phyloP scores from a whole-genome alignment of 2,797 vertebrate genomes.

The Lophotriccus pileatus region DNA sequence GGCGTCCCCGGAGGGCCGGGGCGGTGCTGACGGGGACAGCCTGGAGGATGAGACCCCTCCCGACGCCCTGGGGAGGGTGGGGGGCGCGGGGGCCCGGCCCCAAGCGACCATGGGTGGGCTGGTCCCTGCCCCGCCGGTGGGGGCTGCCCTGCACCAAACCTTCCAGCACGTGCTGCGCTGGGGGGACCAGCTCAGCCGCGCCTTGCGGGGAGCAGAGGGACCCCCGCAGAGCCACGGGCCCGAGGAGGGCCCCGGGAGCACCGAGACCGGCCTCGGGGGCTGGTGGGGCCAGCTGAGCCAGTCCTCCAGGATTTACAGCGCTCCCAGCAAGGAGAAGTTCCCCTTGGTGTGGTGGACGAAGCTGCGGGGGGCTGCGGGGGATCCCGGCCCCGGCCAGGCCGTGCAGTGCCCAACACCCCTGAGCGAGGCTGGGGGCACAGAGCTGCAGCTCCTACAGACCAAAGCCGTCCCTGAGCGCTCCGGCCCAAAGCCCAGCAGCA shows the following conservation, averaged over 20 bases:
- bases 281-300: slow-evolving; percentile 78
- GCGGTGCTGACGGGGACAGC: accelerated
- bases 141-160: slow-evolving; percentile 77
- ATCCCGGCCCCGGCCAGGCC: neutral
- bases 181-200: slow-evolving; percentile 83
- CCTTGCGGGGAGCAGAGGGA: slow-evolving; percentile 48
- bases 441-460: slow-evolving; percentile 26
- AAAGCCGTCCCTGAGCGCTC: neutral
- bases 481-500: neutral
- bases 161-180: slow-evolving; percentile 83
- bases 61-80: neutral
- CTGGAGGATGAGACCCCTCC: neutral
- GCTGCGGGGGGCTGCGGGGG: neutral
- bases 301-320: slow-evolving; percentile 63
- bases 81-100: neutral
- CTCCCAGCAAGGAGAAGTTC: slow-evolving; percentile 44
- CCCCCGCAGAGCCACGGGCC: neutral
- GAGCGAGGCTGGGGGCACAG: neutral
- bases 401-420: accelerated
- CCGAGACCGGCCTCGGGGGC: neutral
- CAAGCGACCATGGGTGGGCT: neutral
- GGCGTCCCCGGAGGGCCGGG: accelerated
- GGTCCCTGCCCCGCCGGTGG: neutral
- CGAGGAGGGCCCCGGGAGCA: neutral
- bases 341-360: slow-evolving; percentile 61